Conservation (phyloP, 2,797 vertebrate species). For the Delichon dasypus region DNA sequence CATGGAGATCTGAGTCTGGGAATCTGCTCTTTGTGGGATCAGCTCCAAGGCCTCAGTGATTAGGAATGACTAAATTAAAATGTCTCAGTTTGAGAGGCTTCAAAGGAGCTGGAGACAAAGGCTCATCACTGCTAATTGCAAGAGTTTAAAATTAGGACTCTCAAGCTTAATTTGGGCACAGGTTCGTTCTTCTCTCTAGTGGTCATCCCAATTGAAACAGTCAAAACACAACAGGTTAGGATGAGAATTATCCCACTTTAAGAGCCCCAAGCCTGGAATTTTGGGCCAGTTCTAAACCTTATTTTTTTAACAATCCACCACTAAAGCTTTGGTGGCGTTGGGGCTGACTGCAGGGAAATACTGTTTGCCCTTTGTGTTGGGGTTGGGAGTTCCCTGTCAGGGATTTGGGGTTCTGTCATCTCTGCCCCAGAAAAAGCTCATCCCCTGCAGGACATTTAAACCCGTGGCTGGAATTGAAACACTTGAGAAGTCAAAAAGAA, state of each 20-base stretch:
- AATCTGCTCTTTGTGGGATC: background rate
- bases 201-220: background rate
- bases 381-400: background rate
- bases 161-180: background rate
- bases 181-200: background rate
- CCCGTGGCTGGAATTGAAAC: background rate
- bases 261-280: background rate
- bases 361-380: background rate
- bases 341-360: background rate
- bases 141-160: background rate
- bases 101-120: background rate
- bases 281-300: background rate
- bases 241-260: background rate
- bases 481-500: background rate
- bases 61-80: background rate
- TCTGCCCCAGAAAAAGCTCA: background rate
- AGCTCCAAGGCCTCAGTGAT: background rate
- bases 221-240: background rate
- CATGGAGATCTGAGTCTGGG: no score
- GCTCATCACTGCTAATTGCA: background rate
- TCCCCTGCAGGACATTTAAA: background rate
- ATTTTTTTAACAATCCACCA: background rate
- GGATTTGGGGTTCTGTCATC: background rate
- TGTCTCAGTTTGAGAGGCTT: background rate
- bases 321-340: rapidly evolving